Evolutionary conservation across 2,888 invertebrate species (phyloP).

Genomic region (Disparrhopalites patrizii): DNA sequence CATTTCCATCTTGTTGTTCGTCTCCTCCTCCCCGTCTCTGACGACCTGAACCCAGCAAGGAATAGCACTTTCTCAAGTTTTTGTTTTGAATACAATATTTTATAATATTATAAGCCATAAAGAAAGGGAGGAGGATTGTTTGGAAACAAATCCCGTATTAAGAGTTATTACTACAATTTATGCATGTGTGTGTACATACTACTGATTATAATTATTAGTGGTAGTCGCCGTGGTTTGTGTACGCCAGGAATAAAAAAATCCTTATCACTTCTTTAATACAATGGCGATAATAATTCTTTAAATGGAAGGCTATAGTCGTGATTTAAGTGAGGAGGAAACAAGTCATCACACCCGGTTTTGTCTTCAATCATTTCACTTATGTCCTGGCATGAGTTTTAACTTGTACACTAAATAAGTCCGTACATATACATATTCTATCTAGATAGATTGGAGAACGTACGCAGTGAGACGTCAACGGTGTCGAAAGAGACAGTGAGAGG

Average conservation of each 20-base stretch:
- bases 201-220: too few species aligned
- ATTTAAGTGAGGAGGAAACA: constrained; percentile 19
- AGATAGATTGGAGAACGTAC: not conserved
- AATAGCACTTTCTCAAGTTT: too few species aligned
- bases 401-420: not conserved
- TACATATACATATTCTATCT: not conserved
- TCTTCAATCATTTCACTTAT: constrained; percentile 7
- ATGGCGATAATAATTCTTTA: constrained; percentile 17
- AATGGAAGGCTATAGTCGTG: constrained; percentile 11
- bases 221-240: too few species aligned
- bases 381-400: not conserved
- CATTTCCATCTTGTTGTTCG: not conserved
- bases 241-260: too few species aligned
- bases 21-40: not conserved
- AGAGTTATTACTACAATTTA: too few species aligned
- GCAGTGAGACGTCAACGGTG: too few species aligned
- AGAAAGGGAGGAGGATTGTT: constrained; percentile 2
- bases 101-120: constrained; percentile 2
- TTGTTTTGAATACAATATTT: not conserved
- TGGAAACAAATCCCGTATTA: constrained; percentile 16
- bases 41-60: not conserved
- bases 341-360: constrained; percentile 12
- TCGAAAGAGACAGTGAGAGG: too few species aligned
- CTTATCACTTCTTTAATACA: too few species aligned
- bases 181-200: constrained; percentile 2